Evolutionary conservation across 2,888 invertebrate genomes (phyloP), one percentile per base, ranked within the genome.

Genomic region (Leptopilina drosophilae): DNA sequence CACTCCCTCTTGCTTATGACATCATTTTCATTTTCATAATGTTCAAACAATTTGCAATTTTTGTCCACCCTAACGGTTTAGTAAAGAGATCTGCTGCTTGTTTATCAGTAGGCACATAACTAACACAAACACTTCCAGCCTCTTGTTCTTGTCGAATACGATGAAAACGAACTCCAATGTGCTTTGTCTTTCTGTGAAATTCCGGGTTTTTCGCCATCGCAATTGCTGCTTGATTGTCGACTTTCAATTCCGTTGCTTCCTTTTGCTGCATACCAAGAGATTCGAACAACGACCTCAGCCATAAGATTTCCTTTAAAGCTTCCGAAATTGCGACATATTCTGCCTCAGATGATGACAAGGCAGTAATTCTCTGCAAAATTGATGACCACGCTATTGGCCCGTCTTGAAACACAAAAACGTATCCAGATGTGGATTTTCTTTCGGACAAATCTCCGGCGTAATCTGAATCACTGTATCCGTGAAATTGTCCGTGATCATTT

Each of bases 391-490:
- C 42, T 42, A 42, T 42, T 42, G 42, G 42, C 8, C 42, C 42
- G 42, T 8, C 42, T 42, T 42, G 42, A 42, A 42, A 8, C 7
- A 42, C 42, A 42, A 42, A 42, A 7, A 42, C 42, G 42, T 42
- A 42, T 42, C 42, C 42, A 65, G 20, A 65, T 11, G 65, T 65
- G 14, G 65, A 65, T 15, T 65, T 65, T 65, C 65, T 65, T 65
- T 65, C 65, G 5, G 14, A 12, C n/a, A 66, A 20, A 8, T 75
- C 75, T 12, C 56, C 64, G 1, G 78, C 73, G 20, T 76, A 79
- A 53, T 83, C 82, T 1, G 82, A 79, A 46, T 84, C 80, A 56
- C 81, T 82, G 76, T 76, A 84, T 5, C 64, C 81, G 53, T 53
- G 26, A 7, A 83, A 15, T 6, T 76, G n/a, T 1, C n/a, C n/a